Evolutionary conservation across 1,140 invertebrate genomes (phyloP), one percentile per base, ranked within the genome.

Genomic region (Lerema accius): DNA sequence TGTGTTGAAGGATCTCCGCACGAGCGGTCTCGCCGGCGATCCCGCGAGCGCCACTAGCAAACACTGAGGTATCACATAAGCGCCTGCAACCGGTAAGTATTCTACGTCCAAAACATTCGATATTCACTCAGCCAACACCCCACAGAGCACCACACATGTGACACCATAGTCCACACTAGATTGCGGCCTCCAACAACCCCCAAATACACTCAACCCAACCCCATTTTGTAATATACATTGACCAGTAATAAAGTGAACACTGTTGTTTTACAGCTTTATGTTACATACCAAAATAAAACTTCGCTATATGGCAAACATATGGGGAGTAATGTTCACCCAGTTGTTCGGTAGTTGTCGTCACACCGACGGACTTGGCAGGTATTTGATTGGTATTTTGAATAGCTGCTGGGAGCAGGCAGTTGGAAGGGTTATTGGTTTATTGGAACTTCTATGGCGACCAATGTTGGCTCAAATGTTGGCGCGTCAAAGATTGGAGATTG

Each of bases 381-480:
- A 90, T 86, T 90, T 88, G 76, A 89, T 86, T 89, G 80, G 87
- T 89, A 88, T 88, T 85, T 83, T 85, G 82, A 86, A 81, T 85
- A 90, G 85, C 81, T 78, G 79, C 85, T 82, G 83, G 71, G 69
- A 68, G 78, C 67, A 69, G 76, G 71, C 50, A 51, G 69, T 70
- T 67, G 62, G 73, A 73, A 63, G 63, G 48, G 69, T 69, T 71
- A 74, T 78, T 76, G 65, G 66, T 67, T 61, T 59, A 73, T 77
- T 64, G 72, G 70, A 43, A 28, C 26, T 63, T 48, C 55, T 53
- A 37, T 67, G 13, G 6, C 13, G 17, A 0, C 56, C 56, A 60
- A 48, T 39, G 45, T 67, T 53, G 59, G 51, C 48, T 50, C 28
- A 28, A 17, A 49, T 17, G 4, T 50, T 35, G 43, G 59, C 13